Conservation (phyloP, 2,888 invertebrate genomes). For the Eucriotettix oculatus region DNA sequence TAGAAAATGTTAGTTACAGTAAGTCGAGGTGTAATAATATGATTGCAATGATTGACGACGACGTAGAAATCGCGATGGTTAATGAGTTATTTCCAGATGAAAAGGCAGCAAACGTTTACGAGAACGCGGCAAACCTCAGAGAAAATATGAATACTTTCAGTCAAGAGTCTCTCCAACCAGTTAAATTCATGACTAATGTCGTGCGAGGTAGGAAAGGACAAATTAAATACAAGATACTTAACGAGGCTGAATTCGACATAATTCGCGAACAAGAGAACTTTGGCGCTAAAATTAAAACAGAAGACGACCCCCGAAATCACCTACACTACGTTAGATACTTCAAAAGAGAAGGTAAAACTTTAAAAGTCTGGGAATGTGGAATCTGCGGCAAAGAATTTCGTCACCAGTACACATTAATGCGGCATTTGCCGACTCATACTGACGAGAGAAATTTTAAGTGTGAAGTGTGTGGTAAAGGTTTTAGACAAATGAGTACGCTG, state of each 20-base stretch:
- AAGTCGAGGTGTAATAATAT: not conserved
- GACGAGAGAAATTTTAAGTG: conserved; percentile 63
- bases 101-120: not conserved
- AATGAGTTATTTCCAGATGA: not conserved
- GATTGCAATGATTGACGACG: not conserved
- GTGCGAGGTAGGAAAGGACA: not conserved
- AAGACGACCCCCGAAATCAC: conserved; percentile 38
- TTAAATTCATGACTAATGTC: not conserved
- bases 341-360: conserved; percentile 45
- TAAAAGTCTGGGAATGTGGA: conserved; percentile 58
- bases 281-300: conserved; percentile 15
- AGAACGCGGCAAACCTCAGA: not conserved
- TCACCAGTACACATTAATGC: conserved; percentile 58
- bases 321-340: conserved; percentile 50
- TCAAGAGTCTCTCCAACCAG: not conserved
- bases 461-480: conserved; percentile 46
- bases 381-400: conserved; percentile 57
- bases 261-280: not conserved
- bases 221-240: not conserved
- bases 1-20: not conserved
- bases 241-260: not conserved
- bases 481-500: conserved; percentile 43
- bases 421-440: conserved; percentile 60
- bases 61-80: not conserved
- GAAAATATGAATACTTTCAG: not conserved